These are phyloP conservation scores for Microplitis demolitor DNA, from an alignment of 1,140 invertebrate genomes.

Conservation along the genomic window DNA sequence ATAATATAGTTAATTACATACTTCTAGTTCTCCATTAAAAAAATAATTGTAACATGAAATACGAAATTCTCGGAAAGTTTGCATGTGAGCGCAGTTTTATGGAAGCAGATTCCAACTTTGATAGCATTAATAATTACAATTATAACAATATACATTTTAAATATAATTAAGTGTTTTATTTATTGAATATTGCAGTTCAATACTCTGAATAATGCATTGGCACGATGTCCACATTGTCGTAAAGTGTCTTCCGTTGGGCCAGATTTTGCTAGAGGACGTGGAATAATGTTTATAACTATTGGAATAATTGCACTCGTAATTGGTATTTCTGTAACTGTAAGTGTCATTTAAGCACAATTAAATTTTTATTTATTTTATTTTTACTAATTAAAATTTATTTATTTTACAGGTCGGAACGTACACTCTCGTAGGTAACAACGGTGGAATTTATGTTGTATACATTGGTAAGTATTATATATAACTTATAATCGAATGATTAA, in stretches of 20 bases:
- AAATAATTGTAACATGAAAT: no score
- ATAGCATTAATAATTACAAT: no score
- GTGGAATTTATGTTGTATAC: conserved; percentile 84
- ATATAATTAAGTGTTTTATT: background rate
- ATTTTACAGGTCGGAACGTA: conserved; percentile 64
- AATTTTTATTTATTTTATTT: background rate
- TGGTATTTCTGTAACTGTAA: conserved; percentile 81
- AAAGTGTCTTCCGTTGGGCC: conserved; percentile 91
- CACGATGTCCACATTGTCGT: conserved; percentile 94
- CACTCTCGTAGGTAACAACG: conserved; percentile 62
- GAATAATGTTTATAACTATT: conserved; percentile 79
- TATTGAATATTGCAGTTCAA: conserved; percentile 77
- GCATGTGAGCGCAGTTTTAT: no score
- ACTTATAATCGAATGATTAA: background rate
- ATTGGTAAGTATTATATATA: conserved; percentile 65
- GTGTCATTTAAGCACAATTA: conserved; percentile 38
- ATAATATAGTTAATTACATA: no score
- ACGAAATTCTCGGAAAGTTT: no score
- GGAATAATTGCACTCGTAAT: conserved; percentile 74
- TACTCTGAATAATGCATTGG: conserved; percentile 88
- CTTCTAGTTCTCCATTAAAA: no score
- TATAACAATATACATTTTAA: background rate
- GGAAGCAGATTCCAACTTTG: no score
- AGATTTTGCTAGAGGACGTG: conserved; percentile 79
- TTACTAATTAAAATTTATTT: conserved; percentile 20